Conservation (phyloP, 2,888 invertebrate genomes). For the Pyrrhosoma nymphula region DNA sequence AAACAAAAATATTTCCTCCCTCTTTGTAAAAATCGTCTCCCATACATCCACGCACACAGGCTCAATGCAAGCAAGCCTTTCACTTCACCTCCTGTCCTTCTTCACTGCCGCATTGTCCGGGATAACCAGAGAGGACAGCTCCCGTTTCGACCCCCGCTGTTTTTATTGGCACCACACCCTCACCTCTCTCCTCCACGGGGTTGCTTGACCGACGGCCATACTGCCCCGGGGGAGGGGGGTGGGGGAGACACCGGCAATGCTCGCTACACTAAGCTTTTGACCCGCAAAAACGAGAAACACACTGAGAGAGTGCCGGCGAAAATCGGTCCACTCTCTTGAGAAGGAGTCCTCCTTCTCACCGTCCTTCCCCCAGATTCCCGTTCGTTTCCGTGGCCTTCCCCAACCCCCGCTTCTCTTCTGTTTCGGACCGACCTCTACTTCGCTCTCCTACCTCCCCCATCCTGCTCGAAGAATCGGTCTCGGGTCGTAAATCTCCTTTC, state of each 20-base stretch:
- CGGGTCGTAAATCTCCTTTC: not conserved
- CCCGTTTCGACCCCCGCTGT: constrained; percentile 59
- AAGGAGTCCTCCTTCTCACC: not conserved
- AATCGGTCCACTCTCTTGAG: no score
- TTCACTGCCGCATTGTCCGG: constrained; percentile 37
- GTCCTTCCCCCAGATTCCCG: not conserved
- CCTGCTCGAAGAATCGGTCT: not conserved
- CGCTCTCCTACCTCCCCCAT: not conserved
- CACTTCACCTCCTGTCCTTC: not conserved
- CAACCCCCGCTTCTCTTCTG: not conserved
- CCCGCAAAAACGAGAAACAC: not conserved
- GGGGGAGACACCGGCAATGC: not conserved
- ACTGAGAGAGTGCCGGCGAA: no score
- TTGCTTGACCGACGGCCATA: not conserved
- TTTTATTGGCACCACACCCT: constrained; percentile 53
- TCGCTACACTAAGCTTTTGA: no score
- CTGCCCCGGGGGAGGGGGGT: not conserved
- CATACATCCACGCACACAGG: not conserved
- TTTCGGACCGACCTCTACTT: not conserved
- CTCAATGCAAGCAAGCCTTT: not conserved
- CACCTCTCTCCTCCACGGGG: not conserved
- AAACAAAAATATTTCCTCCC: not conserved
- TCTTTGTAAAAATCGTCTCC: not conserved
- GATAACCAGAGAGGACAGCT: constrained; percentile 53
- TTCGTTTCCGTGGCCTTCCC: constrained; percentile 1